phyloP scores from a whole-genome alignment of 2,888 invertebrate genomes.

The Tipula vernalis region DNA sequence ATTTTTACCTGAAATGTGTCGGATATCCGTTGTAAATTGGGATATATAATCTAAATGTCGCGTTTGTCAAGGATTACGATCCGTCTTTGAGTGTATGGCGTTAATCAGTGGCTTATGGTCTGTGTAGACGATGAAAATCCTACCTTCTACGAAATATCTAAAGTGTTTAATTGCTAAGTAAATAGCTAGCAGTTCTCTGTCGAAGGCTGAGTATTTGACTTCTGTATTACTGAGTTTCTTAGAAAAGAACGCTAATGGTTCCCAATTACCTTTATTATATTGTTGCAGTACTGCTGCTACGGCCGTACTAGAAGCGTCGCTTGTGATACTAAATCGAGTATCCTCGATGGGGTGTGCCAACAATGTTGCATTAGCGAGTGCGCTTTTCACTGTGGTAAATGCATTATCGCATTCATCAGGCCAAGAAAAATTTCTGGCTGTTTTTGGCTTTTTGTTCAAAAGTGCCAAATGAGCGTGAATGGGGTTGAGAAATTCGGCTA shows the following conservation, averaged over 20 bases:
- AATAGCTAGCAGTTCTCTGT: slow-evolving; percentile 27
- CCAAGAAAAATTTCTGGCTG: background rate
- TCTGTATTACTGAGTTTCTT: slow-evolving; percentile 23
- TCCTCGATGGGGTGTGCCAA: too few relatives aligned
- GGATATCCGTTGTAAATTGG: slow-evolving; percentile 6
- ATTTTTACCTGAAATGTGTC: background rate
- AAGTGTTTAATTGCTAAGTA: slow-evolving; percentile 29
- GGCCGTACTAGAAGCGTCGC: slow-evolving; percentile 26
- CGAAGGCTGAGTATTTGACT: slow-evolving; percentile 25
- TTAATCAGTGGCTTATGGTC: too few relatives aligned
- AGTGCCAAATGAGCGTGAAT: background rate
- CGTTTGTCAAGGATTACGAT: too few relatives aligned
- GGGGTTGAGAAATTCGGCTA: background rate
- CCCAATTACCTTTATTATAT: slow-evolving; percentile 19
- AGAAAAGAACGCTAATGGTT: slow-evolving; percentile 21
- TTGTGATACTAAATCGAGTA: too few relatives aligned
- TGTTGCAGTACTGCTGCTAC: slow-evolving; percentile 31
- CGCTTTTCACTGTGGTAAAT: slow-evolving; percentile 17
- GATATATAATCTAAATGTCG: too few relatives aligned
- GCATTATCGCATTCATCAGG: background rate
- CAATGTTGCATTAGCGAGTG: too few relatives aligned
- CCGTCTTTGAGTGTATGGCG: too few relatives aligned
- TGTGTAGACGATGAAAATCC: too few relatives aligned
- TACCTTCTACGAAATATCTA: slow-evolving; percentile 25
- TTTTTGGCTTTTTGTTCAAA: background rate